These are phyloP conservation scores for Oophaga sylvatica DNA, from an alignment of 2,797 vertebrate genomes.

Conservation along the genomic window DNA sequence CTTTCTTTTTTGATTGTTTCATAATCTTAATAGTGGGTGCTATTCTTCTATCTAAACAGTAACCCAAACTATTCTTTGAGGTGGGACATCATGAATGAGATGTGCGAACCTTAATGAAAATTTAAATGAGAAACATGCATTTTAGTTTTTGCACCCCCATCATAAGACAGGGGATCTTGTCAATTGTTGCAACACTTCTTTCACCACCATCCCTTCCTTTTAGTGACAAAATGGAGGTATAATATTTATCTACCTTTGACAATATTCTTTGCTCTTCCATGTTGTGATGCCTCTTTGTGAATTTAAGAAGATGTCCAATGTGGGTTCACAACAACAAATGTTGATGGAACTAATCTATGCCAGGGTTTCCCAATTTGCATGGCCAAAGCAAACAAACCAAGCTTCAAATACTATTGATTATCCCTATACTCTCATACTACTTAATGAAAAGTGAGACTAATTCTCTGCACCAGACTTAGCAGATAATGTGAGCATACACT, in stretches of 20 bases:
- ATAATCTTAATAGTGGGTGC: background rate
- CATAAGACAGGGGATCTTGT: background rate
- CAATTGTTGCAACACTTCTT: background rate
- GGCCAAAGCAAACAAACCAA: background rate
- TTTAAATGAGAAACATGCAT: background rate
- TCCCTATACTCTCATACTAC: too few species aligned
- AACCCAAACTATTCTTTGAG: background rate
- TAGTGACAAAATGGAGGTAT: background rate
- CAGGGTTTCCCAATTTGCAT: background rate
- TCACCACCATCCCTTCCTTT: background rate
- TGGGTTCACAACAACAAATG: background rate
- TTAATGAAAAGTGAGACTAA: too few species aligned
- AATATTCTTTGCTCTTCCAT: background rate
- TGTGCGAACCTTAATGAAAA: background rate
- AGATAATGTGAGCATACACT: too few species aligned
- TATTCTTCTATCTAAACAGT: background rate
- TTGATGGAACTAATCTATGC: background rate
- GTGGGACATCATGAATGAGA: background rate
- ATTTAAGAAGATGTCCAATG: background rate
- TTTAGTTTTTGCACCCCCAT: background rate
- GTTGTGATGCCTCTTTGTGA: background rate
- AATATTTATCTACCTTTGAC: background rate
- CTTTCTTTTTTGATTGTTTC: too few species aligned
- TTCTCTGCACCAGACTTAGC: too few species aligned
- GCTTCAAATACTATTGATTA: too few species aligned